Evolutionary conservation across 2,113 vertebrate genomes (phyloP).

Genomic region (Rhynchomys soricoides): DNA sequence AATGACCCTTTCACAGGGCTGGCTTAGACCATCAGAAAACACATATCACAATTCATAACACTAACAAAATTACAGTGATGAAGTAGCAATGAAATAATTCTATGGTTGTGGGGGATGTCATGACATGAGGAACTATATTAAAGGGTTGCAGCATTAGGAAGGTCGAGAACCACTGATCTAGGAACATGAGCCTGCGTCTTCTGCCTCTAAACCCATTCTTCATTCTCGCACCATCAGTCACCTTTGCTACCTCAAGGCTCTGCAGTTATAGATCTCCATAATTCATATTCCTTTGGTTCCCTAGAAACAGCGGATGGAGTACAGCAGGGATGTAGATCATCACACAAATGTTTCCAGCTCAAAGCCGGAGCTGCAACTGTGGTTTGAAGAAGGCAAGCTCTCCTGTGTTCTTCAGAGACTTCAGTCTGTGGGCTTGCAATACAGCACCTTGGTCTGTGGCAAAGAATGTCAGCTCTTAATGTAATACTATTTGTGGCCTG

Average conservation of each 20-base stretch:
- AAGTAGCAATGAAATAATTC: neutral
- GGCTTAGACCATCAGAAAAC: neutral
- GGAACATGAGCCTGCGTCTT: neutral
- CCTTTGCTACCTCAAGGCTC: neutral
- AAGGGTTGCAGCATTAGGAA: neutral
- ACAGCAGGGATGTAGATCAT: no score
- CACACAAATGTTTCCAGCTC: neutral
- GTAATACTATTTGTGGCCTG: neutral
- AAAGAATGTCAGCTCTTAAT: neutral
- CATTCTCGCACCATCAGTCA: fast-evolving
- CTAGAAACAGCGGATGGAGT: neutral
- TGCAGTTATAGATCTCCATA: neutral
- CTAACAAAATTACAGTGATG: neutral
- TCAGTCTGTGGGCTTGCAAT: neutral
- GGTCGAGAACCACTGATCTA: neutral
- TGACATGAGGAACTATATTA: neutral
- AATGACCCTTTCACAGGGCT: neutral
- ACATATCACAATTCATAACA: neutral
- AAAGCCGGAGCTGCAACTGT: neutral
- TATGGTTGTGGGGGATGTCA: neutral
- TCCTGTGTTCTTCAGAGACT: neutral
- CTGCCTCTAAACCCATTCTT: neutral
- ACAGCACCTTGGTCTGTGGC: neutral
- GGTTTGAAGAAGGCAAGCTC: neutral
- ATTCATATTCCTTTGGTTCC: neutral